Evolutionary conservation across 2,797 vertebrate species (phyloP).

Genomic region (Microchirus variegatus): DNA sequence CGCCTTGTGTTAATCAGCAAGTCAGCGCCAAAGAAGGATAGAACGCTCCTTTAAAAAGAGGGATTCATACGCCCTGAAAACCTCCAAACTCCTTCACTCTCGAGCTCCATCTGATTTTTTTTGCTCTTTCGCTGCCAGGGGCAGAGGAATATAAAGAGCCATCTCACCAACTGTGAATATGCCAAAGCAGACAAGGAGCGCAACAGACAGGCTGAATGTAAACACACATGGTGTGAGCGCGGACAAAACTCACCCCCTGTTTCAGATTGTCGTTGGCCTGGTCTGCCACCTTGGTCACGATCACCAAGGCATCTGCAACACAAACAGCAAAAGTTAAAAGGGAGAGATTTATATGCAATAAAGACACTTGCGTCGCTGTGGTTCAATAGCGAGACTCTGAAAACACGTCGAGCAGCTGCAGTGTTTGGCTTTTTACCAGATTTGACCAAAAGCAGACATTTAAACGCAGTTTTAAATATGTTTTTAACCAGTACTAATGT

Average conservation of each 20-base stretch:
- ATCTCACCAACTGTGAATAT: constrained; percentile 27
- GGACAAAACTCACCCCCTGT: constrained; percentile 90
- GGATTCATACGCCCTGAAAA: constrained; percentile 25
- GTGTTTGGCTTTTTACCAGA: not conserved
- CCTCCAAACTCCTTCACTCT: constrained; percentile 42
- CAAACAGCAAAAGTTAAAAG: constrained; percentile 46
- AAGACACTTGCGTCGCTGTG: constrained; percentile 27
- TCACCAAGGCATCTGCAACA: constrained; percentile 88
- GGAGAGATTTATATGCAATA: constrained; percentile 38
- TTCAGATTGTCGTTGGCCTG: constrained; percentile 92
- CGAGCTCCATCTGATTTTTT: constrained; percentile 11
- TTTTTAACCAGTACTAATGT: no score
- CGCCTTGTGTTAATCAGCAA: constrained; percentile 44
- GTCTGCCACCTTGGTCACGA: constrained; percentile 91
- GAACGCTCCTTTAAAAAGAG: constrained; percentile 44
- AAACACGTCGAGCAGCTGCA: constrained; percentile 38
- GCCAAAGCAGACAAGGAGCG: constrained; percentile 34
- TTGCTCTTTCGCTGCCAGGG: constrained; percentile 45
- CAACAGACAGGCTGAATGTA: constrained; percentile 24
- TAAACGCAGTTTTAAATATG: no score
- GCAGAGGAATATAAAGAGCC: constrained; percentile 29
- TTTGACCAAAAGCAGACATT: no score
- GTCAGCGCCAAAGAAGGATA: constrained; percentile 30
- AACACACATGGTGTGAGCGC: constrained; percentile 16
- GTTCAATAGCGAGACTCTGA: constrained; percentile 20